Conservation (phyloP, 2,113 vertebrate species). For the Upupa epops region DNA sequence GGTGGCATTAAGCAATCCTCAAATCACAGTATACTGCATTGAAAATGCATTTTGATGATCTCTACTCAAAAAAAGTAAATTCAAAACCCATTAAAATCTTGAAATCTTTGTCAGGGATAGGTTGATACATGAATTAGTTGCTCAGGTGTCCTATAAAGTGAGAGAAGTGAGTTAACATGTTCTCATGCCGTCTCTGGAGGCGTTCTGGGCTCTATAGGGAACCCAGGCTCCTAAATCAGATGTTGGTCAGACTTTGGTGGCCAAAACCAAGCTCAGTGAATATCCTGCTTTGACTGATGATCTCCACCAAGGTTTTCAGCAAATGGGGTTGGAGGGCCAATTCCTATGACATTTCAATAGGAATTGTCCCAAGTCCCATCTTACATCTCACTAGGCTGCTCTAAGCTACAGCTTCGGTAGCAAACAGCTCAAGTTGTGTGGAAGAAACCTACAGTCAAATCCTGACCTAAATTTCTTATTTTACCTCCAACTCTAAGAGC, state of each 20-base stretch:
- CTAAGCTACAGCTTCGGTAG: not conserved
- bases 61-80: not conserved
- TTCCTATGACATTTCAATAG: not conserved
- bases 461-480: not conserved
- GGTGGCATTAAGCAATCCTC: not conserved
- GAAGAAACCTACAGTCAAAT: not conserved
- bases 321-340: not conserved
- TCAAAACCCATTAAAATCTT: not conserved
- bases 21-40: not conserved
- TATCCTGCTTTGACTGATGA: rapidly evolving
- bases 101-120: not conserved
- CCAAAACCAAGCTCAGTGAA: rapidly evolving
- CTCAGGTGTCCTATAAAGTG: not conserved
- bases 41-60: not conserved
- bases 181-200: not conserved
- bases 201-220: rapidly evolving
- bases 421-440: not conserved
- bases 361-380: not conserved
- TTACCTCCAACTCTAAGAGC: not conserved
- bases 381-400: not conserved
- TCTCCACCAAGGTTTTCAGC: not conserved
- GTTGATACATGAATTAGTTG: not conserved
- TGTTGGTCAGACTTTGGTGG: not conserved
- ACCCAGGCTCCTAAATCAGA: not conserved
- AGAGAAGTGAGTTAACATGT: not conserved